These are phyloP conservation scores for Epinotia brunnichana DNA, from an alignment of 2,888 invertebrate genomes.

Conservation along the genomic window DNA sequence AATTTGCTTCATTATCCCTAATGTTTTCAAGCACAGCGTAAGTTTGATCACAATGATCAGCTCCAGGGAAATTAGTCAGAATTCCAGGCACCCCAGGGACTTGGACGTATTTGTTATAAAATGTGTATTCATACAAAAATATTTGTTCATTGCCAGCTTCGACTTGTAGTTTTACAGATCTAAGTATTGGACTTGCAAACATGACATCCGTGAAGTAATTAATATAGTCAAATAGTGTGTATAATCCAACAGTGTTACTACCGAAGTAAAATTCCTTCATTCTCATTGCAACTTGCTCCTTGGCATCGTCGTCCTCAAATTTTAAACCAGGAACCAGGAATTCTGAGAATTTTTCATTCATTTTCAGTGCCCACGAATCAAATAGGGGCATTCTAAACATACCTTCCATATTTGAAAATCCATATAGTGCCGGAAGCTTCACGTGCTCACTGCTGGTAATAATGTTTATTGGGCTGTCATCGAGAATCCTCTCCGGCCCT, in stretches of 20 bases:
- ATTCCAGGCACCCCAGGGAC: slow-evolving; percentile 10
- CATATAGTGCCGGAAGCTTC: slow-evolving; percentile 8
- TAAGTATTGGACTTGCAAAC: slow-evolving; percentile 9
- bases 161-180: slow-evolving; percentile 4
- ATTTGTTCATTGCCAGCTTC: slow-evolving; percentile 10
- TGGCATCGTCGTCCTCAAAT: slow-evolving; percentile 1
- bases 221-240: slow-evolving; percentile 10
- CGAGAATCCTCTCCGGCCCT: slow-evolving; percentile 54
- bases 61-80: slow-evolving; percentile 11
- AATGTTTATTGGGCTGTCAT: slow-evolving; percentile 57
- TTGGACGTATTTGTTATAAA: slow-evolving; percentile 7
- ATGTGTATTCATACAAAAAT: slow-evolving; percentile 14
- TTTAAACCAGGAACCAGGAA: slow-evolving; percentile 6
- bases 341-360: slow-evolving; percentile 21
- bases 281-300: background rate
- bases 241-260: background rate
- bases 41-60: slow-evolving; percentile 12
- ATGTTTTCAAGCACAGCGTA: background rate
- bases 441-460: slow-evolving; percentile 56
- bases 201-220: slow-evolving; percentile 10
- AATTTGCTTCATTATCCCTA: background rate
- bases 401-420: slow-evolving; percentile 29
- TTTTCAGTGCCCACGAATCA: background rate
- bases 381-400: background rate
- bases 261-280: slow-evolving; percentile 20